Evolutionary conservation across 2,113 vertebrate species (phyloP), one percentile per base, ranked within the genome.

Genomic region (Oxygymnocypris stewartii): DNA sequence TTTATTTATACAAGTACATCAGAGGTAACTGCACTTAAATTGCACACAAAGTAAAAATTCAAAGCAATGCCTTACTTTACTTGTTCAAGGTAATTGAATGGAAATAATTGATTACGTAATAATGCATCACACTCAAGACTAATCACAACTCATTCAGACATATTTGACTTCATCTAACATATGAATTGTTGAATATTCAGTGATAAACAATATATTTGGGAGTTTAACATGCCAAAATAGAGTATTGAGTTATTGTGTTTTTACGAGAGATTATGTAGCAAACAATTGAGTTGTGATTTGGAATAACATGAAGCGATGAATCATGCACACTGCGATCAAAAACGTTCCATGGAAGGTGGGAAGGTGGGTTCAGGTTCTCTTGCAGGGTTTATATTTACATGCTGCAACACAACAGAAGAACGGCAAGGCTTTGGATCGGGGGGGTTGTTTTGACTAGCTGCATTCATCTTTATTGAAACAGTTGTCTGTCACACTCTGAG

Each of bases 401-500:
- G 18, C 51, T 20, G 28, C 16, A n/a, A 23, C 10, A 12, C 31
- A 79, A 25, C 35, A 40, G 31, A 79, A 79, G 51, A 61, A 7
- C 1, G 11, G 61, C 35, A 23, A 14, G 18, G 35, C 61, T 79
- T 79, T n/a, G 35, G 35, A 20, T 63, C 25, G 2, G 20, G n/a
- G n/a, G n/a, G n/a, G n/a, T n/a, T n/a, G n/a, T n/a, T n/a, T n/a
- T n/a, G n/a, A 80, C 59, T 47, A 20, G 59, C 6, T 31, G 14
- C 79, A 65, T 8, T 67, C n/a, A n/a, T n/a, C n/a, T n/a, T 65
- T n/a, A n/a, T n/a, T n/a, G n/a, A n/a, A n/a, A n/a, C n/a, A n/a
- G n/a, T n/a, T 6, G 59, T 65, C 47, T 79, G 59, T 65, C 79
- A 65, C 40, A 81, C 57, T 81, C 57, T 18, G 40, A 20, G 25